These are phyloP conservation scores for Notospermus geniculatus DNA, from an alignment of 1,140 invertebrate species.

Conservation along the genomic window DNA sequence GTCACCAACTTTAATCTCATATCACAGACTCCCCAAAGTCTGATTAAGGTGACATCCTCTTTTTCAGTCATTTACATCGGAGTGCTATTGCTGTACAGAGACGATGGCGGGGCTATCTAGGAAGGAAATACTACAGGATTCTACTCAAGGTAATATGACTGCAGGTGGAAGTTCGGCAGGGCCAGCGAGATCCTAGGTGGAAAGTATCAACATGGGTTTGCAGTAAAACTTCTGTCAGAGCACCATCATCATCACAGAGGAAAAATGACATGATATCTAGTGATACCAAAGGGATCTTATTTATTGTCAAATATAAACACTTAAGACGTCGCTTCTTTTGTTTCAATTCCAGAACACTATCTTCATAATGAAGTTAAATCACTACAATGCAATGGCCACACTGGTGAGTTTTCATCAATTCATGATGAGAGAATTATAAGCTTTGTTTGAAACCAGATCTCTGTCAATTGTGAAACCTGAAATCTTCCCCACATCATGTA, in stretches of 20 bases:
- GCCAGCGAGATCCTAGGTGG: no score
- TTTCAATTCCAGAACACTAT: slow-evolving; percentile 44
- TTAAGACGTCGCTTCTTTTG: not conserved
- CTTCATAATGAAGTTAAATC: slow-evolving; percentile 48
- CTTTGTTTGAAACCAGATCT: no score
- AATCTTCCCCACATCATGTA: not conserved
- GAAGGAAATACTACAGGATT: slow-evolving; percentile 40
- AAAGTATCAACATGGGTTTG: no score
- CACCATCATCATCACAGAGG: no score
- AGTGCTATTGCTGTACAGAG: slow-evolving; percentile 49
- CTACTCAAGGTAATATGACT: slow-evolving; percentile 39
- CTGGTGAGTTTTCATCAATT: slow-evolving; percentile 38
- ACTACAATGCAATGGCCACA: slow-evolving; percentile 46
- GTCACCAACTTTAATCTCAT: slow-evolving; percentile 7
- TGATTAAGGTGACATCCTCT: slow-evolving; percentile 12
- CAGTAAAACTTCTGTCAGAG: no score
- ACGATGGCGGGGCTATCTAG: slow-evolving; percentile 48
- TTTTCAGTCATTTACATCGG: slow-evolving; percentile 43
- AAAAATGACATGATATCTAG: no score
- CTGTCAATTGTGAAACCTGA: not conserved
- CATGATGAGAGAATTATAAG: no score
- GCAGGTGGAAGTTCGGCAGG: not conserved
- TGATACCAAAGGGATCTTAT: no score
- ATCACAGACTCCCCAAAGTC: not conserved
- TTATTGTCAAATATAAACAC: no score